Conservation (phyloP, 2,113 vertebrate species). For the Murina feae region DNA sequence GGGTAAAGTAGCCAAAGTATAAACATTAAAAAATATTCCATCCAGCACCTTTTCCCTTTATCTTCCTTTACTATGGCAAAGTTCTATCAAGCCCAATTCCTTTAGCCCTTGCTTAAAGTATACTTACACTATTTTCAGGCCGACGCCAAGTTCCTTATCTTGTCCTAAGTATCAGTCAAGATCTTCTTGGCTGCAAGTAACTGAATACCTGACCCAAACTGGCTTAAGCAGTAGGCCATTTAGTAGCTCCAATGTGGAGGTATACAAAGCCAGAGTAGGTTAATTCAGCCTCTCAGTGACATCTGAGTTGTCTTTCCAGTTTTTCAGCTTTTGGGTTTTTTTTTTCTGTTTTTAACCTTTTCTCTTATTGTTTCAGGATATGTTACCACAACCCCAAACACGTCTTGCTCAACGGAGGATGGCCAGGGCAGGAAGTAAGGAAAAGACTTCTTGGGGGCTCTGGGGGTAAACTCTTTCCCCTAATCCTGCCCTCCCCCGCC, state of each 20-base stretch:
- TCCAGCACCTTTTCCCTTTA: not conserved
- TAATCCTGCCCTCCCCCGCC: not conserved
- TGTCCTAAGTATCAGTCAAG: not conserved
- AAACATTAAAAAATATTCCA: not conserved
- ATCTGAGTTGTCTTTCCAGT: not conserved
- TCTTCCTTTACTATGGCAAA: not conserved
- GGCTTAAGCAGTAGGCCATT: not conserved
- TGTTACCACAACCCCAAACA: not conserved
- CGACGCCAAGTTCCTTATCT: not conserved
- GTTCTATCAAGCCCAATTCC: not conserved
- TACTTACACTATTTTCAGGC: not conserved
- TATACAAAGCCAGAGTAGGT: not conserved
- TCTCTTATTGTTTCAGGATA: not conserved
- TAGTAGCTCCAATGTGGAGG: not conserved
- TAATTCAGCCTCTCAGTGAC: not conserved
- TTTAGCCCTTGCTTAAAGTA: not conserved
- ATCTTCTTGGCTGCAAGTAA: not conserved
- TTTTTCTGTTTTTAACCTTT: not conserved
- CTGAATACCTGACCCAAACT: not conserved
- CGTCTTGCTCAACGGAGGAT: not conserved
- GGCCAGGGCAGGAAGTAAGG: not conserved
- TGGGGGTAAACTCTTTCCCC: not conserved
- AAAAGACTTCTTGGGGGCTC: not conserved
- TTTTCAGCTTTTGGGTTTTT: not conserved
- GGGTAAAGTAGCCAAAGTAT: not conserved